Conservation (phyloP, 2,888 invertebrate genomes). For the Myopa tessellatipennis region DNA sequence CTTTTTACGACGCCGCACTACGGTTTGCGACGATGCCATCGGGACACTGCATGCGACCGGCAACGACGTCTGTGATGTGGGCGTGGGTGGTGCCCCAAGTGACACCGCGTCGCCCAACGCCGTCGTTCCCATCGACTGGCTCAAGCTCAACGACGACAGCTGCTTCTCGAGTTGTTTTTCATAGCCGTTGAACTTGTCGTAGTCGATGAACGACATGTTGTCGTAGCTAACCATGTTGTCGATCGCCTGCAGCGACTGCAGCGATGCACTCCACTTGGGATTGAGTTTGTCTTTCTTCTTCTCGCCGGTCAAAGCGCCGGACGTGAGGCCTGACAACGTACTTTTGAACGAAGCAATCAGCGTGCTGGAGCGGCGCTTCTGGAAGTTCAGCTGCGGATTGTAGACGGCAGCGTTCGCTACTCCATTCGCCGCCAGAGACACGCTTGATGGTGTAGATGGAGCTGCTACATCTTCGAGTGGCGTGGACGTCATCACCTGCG, state of each 20-base stretch:
- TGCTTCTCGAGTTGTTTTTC: conserved; percentile 65
- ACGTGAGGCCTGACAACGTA: conserved; percentile 56
- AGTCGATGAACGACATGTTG: conserved; percentile 72
- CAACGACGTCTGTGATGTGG: conserved; percentile 40
- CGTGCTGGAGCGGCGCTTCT: conserved; percentile 62
- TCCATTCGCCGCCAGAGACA: conserved; percentile 49
- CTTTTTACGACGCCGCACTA: conserved; percentile 56
- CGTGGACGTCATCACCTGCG: conserved; percentile 56
- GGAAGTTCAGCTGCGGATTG: conserved; percentile 61
- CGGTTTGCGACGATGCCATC: conserved; percentile 51
- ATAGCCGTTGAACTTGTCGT: conserved; percentile 70
- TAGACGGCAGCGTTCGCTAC: conserved; percentile 27
- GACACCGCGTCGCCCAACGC: conserved; percentile 17
- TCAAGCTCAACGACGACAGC: conserved; percentile 61
- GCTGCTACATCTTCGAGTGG: conserved; percentile 49
- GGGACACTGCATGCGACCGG: conserved; percentile 38
- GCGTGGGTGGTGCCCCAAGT: conserved; percentile 29
- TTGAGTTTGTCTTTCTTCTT: conserved; percentile 65
- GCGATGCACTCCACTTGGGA: conserved; percentile 70
- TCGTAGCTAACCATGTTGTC: conserved; percentile 72
- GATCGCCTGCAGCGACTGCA: conserved; percentile 71
- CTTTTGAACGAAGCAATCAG: conserved; percentile 62
- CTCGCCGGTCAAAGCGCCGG: conserved; percentile 41
- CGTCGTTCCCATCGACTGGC: neutral
- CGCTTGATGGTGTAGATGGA: conserved; percentile 52